Conservation (phyloP, 2,888 invertebrate genomes). For the Drosophila pseudotalamancana region DNA sequence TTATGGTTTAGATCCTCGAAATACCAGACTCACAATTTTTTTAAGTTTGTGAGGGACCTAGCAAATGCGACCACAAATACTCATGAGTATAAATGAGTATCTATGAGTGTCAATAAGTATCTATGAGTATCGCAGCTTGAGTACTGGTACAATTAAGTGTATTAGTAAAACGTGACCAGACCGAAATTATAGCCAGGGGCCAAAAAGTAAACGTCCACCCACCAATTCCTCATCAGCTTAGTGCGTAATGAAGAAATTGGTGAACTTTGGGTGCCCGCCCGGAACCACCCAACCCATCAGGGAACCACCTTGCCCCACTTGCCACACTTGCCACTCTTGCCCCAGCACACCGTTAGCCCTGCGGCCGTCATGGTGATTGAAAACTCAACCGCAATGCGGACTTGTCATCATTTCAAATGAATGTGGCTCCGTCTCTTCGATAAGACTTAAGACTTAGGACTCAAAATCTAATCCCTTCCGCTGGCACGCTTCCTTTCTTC, state of each 20-base stretch:
- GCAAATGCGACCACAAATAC: neutral
- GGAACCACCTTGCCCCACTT: neutral
- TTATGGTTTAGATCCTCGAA: no score
- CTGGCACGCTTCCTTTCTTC: slow-evolving; percentile 21
- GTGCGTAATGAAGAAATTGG: slow-evolving; percentile 75
- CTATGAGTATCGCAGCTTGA: slow-evolving; percentile 5
- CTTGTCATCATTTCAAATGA: slow-evolving; percentile 75
- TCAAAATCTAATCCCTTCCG: slow-evolving; percentile 70
- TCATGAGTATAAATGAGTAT: slow-evolving; percentile 1
- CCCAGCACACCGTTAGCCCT: slow-evolving; percentile 33
- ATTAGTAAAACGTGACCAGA: slow-evolving; percentile 75
- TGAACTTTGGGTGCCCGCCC: slow-evolving; percentile 44
- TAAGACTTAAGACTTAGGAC: slow-evolving; percentile 60
- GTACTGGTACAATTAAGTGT: slow-evolving; percentile 71
- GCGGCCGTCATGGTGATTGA: slow-evolving; percentile 71
- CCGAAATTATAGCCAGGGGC: slow-evolving; percentile 67
- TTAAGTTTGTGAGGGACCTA: no score
- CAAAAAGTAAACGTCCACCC: slow-evolving; percentile 38
- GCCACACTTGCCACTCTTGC: neutral
- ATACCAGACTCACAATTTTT: no score
- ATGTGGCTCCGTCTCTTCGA: slow-evolving; percentile 40
- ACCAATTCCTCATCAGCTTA: slow-evolving; percentile 68
- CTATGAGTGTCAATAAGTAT: neutral
- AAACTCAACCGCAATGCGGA: slow-evolving; percentile 75
- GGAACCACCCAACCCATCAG: neutral